Conservation (phyloP, 92 coral and sea anemone genomes). For the Epizoanthus fatuus region DNA sequence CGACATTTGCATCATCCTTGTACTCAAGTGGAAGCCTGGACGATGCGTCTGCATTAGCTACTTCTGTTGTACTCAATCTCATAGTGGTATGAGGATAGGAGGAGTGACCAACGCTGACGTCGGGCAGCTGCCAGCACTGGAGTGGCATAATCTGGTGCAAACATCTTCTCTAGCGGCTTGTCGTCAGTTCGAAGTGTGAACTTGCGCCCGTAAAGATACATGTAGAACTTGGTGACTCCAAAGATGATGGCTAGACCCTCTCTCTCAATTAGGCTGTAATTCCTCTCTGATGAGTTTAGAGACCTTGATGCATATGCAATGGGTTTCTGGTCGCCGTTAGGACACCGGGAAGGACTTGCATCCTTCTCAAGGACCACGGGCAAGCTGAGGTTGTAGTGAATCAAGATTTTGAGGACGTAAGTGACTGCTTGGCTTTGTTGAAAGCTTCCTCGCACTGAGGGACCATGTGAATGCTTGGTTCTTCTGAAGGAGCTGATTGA, state of each 20-base stretch:
- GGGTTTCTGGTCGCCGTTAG: slow-evolving; percentile 39
- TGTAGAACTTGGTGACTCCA: slow-evolving; percentile 30
- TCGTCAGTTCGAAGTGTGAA: slow-evolving; percentile 65
- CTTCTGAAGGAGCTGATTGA: slow-evolving; percentile 65
- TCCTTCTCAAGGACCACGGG: slow-evolving; percentile 58
- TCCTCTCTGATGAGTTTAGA: no score
- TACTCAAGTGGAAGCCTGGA: slow-evolving; percentile 2
- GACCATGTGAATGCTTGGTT: slow-evolving; percentile 49
- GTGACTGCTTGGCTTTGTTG: slow-evolving; percentile 43
- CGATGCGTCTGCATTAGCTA: slow-evolving; percentile 7
- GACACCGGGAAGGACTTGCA: slow-evolving; percentile 56
- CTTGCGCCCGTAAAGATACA: slow-evolving; percentile 56
- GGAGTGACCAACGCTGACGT: slow-evolving; percentile 69
- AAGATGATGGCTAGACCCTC: slow-evolving; percentile 50
- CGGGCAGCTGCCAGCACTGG: slow-evolving; percentile 49
- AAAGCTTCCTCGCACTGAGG: slow-evolving; percentile 27
- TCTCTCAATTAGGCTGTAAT: background rate
- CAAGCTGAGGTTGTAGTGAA: background rate
- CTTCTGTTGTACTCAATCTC: slow-evolving; percentile 51
- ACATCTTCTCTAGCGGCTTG: slow-evolving; percentile 54
- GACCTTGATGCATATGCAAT: slow-evolving; percentile 61
- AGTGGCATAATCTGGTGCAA: slow-evolving; percentile 72
- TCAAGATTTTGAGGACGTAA: slow-evolving; percentile 23
- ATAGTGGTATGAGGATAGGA: slow-evolving; percentile 50
- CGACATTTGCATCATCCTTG: slow-evolving; percentile 48